Percentiles rank a stretch among this genome's conserved stretches.
These are phyloP conservation scores for Boleophthalmus pectinirostris DNA, from an alignment of 2,113 vertebrate genomes.

Conservation along the genomic window DNA sequence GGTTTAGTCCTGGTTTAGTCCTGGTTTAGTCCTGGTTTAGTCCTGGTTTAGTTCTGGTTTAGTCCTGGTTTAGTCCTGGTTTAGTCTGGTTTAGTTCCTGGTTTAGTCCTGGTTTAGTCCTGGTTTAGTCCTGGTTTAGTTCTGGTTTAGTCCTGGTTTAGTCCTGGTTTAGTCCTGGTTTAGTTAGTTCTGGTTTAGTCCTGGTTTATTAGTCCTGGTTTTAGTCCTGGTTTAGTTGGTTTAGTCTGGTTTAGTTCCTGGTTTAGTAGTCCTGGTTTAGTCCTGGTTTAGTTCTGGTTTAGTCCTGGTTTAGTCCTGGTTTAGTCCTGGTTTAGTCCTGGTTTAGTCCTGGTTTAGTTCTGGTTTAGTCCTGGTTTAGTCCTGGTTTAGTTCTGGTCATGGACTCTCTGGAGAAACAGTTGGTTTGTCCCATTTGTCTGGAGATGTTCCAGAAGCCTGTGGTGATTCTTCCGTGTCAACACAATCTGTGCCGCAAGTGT, in stretches of 20 bases:
- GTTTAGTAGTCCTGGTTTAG: not conserved
- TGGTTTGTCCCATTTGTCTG: conserved; percentile 79
- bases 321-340: not conserved
- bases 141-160: no score
- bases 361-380: not conserved
- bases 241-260: not conserved
- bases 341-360: not conserved
- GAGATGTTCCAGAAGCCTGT: conserved; percentile 79
- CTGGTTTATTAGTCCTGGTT: no score
- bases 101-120: no score
- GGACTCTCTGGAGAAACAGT: conserved; percentile 75
- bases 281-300: not conserved
- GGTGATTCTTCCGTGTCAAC: conserved; percentile 81
- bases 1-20: no score
- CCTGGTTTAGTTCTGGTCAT: conserved; percentile 18
- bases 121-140: no score
- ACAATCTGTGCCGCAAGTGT: conserved; percentile 82
- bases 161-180: no score
- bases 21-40: no score
- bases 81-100: no score
- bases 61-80: no score
- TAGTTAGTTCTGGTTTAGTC: no score
- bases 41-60: no score
- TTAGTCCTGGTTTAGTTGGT: conserved; percentile 22
- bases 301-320: not conserved